Evolutionary conservation across 2,888 invertebrate genomes (phyloP), one percentile per base, ranked within the genome.

Genomic region (Cheilosia grossa): DNA sequence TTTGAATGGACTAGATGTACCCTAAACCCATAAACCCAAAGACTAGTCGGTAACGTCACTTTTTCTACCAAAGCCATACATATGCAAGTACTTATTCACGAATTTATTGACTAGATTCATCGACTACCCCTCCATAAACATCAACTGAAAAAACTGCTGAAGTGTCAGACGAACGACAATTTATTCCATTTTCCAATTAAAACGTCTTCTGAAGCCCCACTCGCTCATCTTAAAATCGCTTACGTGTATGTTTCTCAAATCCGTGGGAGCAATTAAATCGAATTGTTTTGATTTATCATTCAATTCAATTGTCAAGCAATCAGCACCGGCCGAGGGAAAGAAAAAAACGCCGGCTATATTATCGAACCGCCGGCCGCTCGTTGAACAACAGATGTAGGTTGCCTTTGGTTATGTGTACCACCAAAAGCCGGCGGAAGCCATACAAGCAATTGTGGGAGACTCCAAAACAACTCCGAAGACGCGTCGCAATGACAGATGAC

Each of bases 221-320:
- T 51, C 13, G 2, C 13, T 51, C 49, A 49, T 21, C 21, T 49
- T 21, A 3, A 21, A 40, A 2, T n/a, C 4, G 15, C 15, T 1
- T 19, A 58, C 58, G 66, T 74, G 74, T 56, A 74, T 30, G 17
- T 56, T 27, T 19, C 27, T 33, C 56, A 21, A 17, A 51, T n/a
- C 5, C 30, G 63, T 63, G 49, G 19, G 10, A 13, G 42, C 19
- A 42, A 51, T 24, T 27, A 53, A 42, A 53, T 37, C 21, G 9
- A 66, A 75, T 13, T 67, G n/a, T 42, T 63, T 75, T 75, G 75
- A 81, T 81, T 81, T 81, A 75, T 70, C 58, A 75, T 64, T 64
- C 69, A 81, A 75, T 81, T 69, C 80, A 75, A 74, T 37, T 81
- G 81, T 58, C 69, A 56, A 66, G 27, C 53, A 47, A 54, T 24